Evolutionary conservation across 2,113 vertebrate genomes (phyloP), one percentile per base, ranked within the genome.

Genomic region (Poeciliopsis turrubarensis): DNA sequence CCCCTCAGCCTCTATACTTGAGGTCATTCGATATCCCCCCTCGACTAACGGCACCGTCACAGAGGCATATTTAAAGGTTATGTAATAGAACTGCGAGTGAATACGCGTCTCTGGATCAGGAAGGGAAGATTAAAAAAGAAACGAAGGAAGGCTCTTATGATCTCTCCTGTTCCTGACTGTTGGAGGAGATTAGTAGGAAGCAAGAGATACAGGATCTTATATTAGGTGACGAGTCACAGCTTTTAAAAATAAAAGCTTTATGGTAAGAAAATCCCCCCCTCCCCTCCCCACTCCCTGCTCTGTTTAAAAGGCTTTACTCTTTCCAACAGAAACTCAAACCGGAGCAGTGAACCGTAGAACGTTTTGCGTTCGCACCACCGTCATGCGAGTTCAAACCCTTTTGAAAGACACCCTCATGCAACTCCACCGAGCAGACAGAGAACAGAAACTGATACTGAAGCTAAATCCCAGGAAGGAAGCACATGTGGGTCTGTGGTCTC

Each of bases 11-110:
- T 19, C 34, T 66, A 2, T 37, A 57, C 60, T 81, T 81, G 30
- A 75, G 73, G 66, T 26, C 34, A 75, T 70, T 79, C 3, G 44
- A 75, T 78, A 70, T 74, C 65, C 70, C 14, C 14, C 25, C 57
- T 60, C 60, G 1, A 69, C 68, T 71, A 13, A 60, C 37, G 34
- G 57, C 31, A 3, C 44, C 7, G 2, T 26, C 80, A 79, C 82
- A 57, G 71, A 85, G 83, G 30, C 67, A n/a, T 68, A 79, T 84
- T 88, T 87, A 86, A 85, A 72, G 75, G 34, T 90, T 83, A 86
- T 8, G 54, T 78, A 82, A 82, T 3, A 17, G n/a, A 70, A 77
- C 86, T 44, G 75, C 61, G 10, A 81, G 60, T n/a, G n/a, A 41
- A 71, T 75, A 68, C 60, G 19, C 27, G 60, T 68, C 71, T 47